Conservation (phyloP, 2,888 invertebrate genomes). For the Horisme vitalbata region DNA sequence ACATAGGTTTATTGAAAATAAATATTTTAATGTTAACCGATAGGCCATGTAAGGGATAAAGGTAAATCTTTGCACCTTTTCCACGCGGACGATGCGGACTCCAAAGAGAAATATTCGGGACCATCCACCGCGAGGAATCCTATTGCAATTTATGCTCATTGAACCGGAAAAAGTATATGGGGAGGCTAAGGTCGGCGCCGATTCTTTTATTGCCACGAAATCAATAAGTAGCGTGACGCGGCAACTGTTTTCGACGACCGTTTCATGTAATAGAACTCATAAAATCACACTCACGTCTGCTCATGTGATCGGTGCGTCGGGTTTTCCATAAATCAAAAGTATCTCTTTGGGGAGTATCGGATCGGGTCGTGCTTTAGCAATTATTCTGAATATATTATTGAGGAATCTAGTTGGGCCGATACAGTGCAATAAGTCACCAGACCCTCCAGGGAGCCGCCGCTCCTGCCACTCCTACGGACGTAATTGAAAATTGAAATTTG, state of each 20-base stretch:
- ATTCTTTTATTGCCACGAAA: constrained; percentile 78
- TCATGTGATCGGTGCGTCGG: constrained; percentile 33
- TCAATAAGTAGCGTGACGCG: constrained; percentile 72
- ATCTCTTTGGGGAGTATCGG: constrained; percentile 59
- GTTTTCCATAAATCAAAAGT: constrained; percentile 44
- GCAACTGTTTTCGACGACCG: constrained; percentile 50
- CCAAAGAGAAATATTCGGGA: constrained; percentile 69
- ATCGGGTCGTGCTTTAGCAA: constrained; percentile 58
- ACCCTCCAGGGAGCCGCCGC: constrained; percentile 61
- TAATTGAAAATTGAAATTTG: constrained; percentile 83
- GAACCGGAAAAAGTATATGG: constrained; percentile 77
- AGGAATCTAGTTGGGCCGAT: constrained; percentile 54
- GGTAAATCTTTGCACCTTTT: constrained; percentile 74
- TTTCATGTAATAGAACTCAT: constrained; percentile 49
- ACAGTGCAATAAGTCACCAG: constrained; percentile 71
- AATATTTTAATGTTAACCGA: constrained; percentile 67
- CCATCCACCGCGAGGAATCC: constrained; percentile 73
- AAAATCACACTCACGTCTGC: constrained; percentile 46
- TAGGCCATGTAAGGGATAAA: constrained; percentile 55
- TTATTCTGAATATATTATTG: constrained; percentile 76
- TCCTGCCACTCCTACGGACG: constrained; percentile 61
- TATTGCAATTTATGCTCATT: constrained; percentile 81
- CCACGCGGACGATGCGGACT: constrained; percentile 55
- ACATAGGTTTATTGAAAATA: constrained; percentile 56
- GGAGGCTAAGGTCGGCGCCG: constrained; percentile 69